Evolutionary conservation across 2,113 vertebrate species (phyloP), one percentile per base, ranked within the genome.

Genomic region (Enhydra lutris): DNA sequence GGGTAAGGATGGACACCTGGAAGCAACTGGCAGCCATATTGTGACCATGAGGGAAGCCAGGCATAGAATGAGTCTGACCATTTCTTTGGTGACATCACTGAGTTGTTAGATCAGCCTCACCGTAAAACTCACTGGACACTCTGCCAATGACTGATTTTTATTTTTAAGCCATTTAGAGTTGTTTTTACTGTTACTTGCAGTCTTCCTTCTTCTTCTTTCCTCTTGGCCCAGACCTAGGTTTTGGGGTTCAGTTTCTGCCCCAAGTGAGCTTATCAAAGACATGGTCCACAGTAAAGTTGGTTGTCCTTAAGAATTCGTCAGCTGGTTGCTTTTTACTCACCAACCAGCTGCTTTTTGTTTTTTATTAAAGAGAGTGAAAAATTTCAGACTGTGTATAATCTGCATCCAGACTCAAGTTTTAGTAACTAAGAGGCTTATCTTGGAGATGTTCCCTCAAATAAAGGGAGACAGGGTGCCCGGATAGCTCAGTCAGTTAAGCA

Each of bases 281-380:
- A 45, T 1, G 59, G n/a, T 17, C 34, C 57, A 42, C 59, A 34
- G 29, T 52, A 23, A 85, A 85, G 18, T 6, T 91, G 63, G 15
- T 80, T 97, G 20, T 83, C 23, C 42, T 47, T 81, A 47, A 71
- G 42, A 91, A 80, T 13, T 81, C 17, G 78, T 65, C 29, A 78
- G 52, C 34, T 10, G 36, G 26, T 82, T 86, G 92, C n/a, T 95
- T 87, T 80, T 85, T 34, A 29, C 67, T 93, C 76, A 88, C 47
- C 76, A 55, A 50, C 36, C 15, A 81, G 55, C 17, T 85, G 12
- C 39, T 24, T 84, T 91, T 50, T 91, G 3, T 42, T 50, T 92
- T 92, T 86, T 36, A 78, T 89, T 86, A 52, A 89, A 76, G 36
- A 95, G 42, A 80, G 52, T 84, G 79, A 83, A 85, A 89, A 52